Conservation (phyloP, 2,113 vertebrate genomes). For the Gorilla gorilla region DNA sequence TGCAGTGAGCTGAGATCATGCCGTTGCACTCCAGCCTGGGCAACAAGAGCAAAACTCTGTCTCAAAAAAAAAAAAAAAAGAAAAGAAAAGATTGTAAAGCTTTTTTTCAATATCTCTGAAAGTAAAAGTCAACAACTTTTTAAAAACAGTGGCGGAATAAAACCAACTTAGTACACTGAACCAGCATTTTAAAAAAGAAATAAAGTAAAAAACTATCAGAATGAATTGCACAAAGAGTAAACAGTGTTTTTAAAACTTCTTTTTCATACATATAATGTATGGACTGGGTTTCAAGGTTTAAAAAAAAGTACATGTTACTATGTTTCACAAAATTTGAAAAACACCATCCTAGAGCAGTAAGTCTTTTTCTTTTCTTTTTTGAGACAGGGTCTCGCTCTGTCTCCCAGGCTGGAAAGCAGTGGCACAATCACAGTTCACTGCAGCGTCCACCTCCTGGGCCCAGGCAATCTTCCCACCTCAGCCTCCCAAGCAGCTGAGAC, state of each 20-base stretch:
- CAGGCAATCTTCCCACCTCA: too few species aligned
- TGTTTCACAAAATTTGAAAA: background rate
- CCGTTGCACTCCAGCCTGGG: background rate
- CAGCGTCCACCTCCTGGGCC: too few species aligned
- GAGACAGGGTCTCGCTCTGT: background rate
- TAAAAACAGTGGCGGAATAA: background rate
- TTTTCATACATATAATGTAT: background rate
- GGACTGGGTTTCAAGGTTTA: background rate
- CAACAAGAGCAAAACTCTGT: background rate
- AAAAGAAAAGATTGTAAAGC: background rate
- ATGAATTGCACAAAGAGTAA: background rate
- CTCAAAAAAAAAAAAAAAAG: background rate
- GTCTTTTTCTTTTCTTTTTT: background rate
- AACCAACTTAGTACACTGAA: background rate
- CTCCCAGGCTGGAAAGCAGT: too few species aligned
- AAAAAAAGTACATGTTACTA: background rate
- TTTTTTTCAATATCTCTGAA: background rate
- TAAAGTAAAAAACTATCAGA: background rate
- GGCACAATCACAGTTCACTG: too few species aligned
- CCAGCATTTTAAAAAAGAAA: background rate
- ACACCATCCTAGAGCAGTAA: background rate
- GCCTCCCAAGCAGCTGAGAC: too few species aligned
- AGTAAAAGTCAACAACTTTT: background rate
- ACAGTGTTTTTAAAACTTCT: background rate
- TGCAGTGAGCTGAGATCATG: background rate